Evolutionary conservation across 2,888 invertebrate genomes (phyloP).

Genomic region (Metalampra italica): DNA sequence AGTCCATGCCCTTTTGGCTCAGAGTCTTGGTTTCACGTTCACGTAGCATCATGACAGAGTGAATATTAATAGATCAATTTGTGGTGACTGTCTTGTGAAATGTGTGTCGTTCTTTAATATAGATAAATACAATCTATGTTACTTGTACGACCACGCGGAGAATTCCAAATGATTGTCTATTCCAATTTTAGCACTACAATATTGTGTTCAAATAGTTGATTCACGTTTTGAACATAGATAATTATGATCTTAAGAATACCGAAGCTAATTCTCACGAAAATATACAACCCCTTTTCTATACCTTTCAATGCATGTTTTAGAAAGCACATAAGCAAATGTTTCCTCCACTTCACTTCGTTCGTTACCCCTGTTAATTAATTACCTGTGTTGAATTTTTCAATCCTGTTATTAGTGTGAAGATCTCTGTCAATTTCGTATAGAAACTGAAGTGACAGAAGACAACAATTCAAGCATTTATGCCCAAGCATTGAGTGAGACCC

Average conservation of each 20-base stretch:
- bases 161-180: no score
- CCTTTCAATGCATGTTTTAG: not conserved
- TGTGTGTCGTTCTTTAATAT: no score
- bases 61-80: not conserved
- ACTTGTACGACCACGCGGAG: no score
- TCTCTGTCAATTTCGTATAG: not conserved
- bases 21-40: not conserved
- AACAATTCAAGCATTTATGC: not conserved
- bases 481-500: not conserved
- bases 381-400: no score
- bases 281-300: not conserved
- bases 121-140: no score
- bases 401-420: no score
- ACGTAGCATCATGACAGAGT: not conserved
- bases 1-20: not conserved
- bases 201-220: no score
- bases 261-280: not conserved
- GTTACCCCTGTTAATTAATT: no score
- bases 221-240: no score
- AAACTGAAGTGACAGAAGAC: not conserved
- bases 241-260: not conserved
- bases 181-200: no score
- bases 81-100: not conserved
- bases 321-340: not conserved
- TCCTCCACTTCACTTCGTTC: not conserved